Evolutionary conservation across 2,888 invertebrate species (phyloP), one percentile per base, ranked within the genome.

Genomic region (Dasysyrphus albostriatus): DNA sequence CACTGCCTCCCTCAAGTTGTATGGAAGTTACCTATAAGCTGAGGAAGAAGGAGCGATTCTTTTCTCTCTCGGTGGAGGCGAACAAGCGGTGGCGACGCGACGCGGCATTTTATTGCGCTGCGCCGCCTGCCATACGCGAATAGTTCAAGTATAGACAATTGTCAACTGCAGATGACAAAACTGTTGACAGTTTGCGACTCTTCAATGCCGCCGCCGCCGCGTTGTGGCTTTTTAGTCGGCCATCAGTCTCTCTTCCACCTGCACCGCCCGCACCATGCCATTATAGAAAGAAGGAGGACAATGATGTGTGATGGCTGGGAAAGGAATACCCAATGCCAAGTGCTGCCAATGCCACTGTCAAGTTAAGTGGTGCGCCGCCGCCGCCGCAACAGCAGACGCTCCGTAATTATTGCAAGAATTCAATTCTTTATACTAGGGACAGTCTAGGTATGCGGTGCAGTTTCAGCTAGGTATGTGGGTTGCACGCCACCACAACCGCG

Each of bases 91-190:
- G 24, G 32, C 34, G 58, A 5, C 10, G 58, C 49, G 37, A 67
- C 24, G 73, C 70, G 77, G 75, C 47, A 73, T 79, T 80, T 87
- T 83, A 83, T 75, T 87, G 75, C 61, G 14, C 24, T 24, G 39
- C 61, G 39, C 75, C 78, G 83, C 49, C 85, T 78, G 69, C 69
- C 77, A 70, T 74, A 69, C 74, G 72, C 79, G 87, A 82, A 85
- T 78, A 78, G 85, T 85, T 82, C 85, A 85, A 82, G 83, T 75
- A 72, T 44, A 83, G 87, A 78, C 83, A 82, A 87, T 87, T 87
- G 87, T 87, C 87, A 87, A 87, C 65, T 75, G 78, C 65, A 75
- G 79, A 80, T 83, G 83, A 88, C 88, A 88, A 88, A 88, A 88
- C 88, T 88, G 83, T 76, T 88, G 88, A 88, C 88, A 88, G 88